phyloP scores from a whole-genome alignment of 2,797 vertebrate species.

The Enteromius afrohamiltoni region DNA sequence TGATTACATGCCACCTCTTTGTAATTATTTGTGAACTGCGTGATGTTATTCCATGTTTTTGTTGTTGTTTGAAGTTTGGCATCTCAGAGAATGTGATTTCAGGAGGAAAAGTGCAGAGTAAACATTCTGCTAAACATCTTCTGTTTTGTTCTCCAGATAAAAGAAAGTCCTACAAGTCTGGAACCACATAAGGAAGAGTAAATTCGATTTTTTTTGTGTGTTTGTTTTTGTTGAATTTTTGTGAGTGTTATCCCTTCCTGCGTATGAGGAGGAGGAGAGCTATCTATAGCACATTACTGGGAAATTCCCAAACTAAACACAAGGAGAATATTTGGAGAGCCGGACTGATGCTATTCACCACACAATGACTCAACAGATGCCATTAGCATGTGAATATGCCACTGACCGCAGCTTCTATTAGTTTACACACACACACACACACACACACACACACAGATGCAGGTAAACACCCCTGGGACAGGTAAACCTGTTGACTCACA shows the following conservation, averaged over 20 bases:
- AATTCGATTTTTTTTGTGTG: neutral
- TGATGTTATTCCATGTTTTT: neutral
- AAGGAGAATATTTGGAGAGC: slow-evolving; percentile 9
- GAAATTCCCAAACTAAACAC: neutral
- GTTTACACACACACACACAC: slow-evolving; percentile 13
- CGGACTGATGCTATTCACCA: slow-evolving; percentile 3
- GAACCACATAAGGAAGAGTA: neutral
- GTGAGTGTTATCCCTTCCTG: no score
- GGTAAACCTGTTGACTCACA: slow-evolving; percentile 69
- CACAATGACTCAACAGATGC: slow-evolving; percentile 13
- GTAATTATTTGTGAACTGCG: neutral
- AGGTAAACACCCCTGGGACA: slow-evolving; percentile 47
- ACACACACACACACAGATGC: slow-evolving; percentile 9
- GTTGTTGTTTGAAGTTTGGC: neutral
- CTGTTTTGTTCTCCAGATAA: neutral
- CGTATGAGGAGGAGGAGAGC: neutral
- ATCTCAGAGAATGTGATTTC: neutral
- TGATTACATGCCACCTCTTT: neutral
- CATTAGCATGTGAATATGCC: slow-evolving; percentile 5
- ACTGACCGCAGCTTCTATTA: neutral
- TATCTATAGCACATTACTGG: neutral
- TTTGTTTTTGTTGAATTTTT: neutral
- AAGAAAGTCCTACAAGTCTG: neutral
- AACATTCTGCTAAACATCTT: neutral
- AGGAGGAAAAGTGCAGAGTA: neutral